phyloP scores from a whole-genome alignment of 2,888 invertebrate species.

The Lacanobia oleracea region DNA sequence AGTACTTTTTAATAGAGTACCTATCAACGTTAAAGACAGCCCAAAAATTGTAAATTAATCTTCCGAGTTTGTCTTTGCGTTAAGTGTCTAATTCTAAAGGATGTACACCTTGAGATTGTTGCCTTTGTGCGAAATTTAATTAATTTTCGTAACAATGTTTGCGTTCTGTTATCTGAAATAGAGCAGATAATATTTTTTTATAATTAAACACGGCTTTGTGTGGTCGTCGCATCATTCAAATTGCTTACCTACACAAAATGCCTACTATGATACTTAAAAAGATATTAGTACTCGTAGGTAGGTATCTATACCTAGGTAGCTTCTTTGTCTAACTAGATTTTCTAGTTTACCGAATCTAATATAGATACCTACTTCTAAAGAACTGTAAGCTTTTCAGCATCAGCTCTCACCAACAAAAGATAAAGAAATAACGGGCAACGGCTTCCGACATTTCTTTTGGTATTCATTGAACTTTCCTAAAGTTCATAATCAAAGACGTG shows the following conservation, averaged over 20 bases:
- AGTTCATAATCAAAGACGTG: conserved; percentile 32
- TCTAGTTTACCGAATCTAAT: neutral
- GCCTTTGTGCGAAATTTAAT: conserved; percentile 66
- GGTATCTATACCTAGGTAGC: neutral
- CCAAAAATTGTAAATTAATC: conserved; percentile 62
- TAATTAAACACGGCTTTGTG: conserved; percentile 3
- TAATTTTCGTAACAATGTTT: conserved; percentile 65
- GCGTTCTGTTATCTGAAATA: conserved; percentile 49
- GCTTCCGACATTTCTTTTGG: conserved; percentile 7
- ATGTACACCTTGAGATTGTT: conserved; percentile 61
- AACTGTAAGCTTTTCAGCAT: conserved; percentile 6
- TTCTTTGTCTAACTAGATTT: neutral
- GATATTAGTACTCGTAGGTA: too few relatives aligned
- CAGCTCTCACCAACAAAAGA: neutral
- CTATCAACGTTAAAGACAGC: conserved; percentile 31
- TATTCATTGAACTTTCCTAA: conserved; percentile 27
- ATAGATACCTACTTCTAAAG: neutral
- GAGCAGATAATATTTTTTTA: conserved; percentile 44
- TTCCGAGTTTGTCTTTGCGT: conserved; percentile 59
- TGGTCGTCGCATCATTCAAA: conserved; percentile 1
- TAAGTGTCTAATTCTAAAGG: conserved; percentile 54
- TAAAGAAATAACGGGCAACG: conserved; percentile 3
- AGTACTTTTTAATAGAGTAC: conserved; percentile 30
- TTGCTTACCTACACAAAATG: neutral
- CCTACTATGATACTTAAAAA: neutral